These are phyloP conservation scores for Creontiades dilutus DNA, from an alignment of 2,888 invertebrate species.

Conservation along the genomic window DNA sequence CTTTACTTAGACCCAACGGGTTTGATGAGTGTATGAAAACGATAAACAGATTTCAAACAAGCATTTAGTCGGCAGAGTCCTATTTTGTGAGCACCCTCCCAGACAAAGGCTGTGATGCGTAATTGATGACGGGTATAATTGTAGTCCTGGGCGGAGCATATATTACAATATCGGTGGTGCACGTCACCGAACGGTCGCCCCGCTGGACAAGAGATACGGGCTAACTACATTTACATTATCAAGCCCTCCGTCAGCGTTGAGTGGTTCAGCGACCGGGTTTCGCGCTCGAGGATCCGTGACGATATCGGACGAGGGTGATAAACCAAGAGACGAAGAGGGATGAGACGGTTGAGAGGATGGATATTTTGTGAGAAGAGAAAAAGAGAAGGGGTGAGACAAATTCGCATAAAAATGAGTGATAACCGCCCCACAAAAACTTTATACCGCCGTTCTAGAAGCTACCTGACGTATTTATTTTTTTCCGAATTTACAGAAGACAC, in stretches of 20 bases:
- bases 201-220: conserved; percentile 12
- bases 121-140: conserved; percentile 27
- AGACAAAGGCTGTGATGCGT: neutral
- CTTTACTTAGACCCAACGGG: too few relatives aligned
- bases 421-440: neutral
- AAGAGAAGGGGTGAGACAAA: neutral
- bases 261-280: conserved; percentile 12
- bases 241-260: conserved; percentile 36
- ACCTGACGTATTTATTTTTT: too few relatives aligned
- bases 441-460: neutral
- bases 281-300: conserved; percentile 5
- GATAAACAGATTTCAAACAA: too few relatives aligned
- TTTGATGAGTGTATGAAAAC: too few relatives aligned
- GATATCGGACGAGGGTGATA: neutral
- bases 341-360: neutral
- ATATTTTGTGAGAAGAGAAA: neutral
- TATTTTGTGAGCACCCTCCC: neutral
- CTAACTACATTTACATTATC: conserved; percentile 33
- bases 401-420: neutral
- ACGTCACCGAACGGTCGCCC: neutral
- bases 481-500: too few relatives aligned
- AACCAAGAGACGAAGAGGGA: neutral
- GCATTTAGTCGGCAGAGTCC: too few relatives aligned
- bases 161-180: conserved; percentile 30
- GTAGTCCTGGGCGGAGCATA: neutral